Evolutionary conservation across 2,888 invertebrate species (phyloP), one percentile per base, ranked within the genome.

Genomic region (Drosophila ezoana): DNA sequence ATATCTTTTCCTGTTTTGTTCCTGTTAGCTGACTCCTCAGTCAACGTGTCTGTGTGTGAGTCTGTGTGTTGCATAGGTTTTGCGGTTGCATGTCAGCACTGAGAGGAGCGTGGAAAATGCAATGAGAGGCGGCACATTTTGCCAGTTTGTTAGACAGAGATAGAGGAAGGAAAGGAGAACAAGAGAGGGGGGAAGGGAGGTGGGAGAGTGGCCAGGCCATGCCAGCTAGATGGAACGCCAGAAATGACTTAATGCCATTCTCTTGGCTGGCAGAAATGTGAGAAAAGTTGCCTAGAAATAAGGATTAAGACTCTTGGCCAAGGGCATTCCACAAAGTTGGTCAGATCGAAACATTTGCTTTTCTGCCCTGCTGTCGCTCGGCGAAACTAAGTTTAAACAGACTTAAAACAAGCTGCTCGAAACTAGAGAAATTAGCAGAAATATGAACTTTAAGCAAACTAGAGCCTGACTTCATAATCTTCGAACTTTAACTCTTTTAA

Each of bases 31-130:
- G 63, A 35, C 20, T 47, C n/a, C 23, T 56, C 44, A 49, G 33
- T 28, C 8, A 28, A 28, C 28, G 28, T 35, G 35, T 49, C 9
- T 20, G 5, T 48, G 28, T 35, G 48, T 49, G 18, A 35, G 37
- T n/a, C n/a, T 40, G 45, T 54, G 52, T 73, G 72, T 43, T 74
- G 72, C 75, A 72, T 68, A 52, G 69, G 69, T 70, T 64, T 65
- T 76, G 76, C 52, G 71, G 71, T 76, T 61, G 71, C 64, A 62
- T 38, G 67, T 48, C 52, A 23, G 45, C 59, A 13, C 54, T 14
- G 35, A 28, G 38, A 40, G 49, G 23, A 49, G 9, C 10, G 37
- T 11, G 37, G 5, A 20, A n/a, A 28, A 23, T 23, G 23, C 23
- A 2, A 23, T 23, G 16, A 23, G 38, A 10, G 10, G 4, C 14